Conservation (phyloP, 1,140 invertebrate genomes). For the Bombyx mandarina region DNA sequence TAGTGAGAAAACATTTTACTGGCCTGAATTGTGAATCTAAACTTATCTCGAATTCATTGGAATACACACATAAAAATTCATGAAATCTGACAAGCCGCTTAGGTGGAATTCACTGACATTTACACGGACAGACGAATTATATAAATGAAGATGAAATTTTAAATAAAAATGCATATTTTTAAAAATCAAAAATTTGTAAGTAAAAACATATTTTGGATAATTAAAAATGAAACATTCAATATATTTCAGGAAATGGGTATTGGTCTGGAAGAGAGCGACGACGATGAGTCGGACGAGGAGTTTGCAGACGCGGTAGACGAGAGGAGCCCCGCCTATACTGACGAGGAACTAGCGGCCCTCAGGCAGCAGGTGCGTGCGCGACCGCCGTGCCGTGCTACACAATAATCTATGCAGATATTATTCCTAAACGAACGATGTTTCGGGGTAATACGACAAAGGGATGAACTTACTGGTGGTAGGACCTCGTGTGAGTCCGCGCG, state of each 20-base stretch:
- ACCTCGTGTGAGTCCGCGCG: no score
- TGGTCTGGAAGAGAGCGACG: constrained; percentile 40
- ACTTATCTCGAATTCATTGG: neutral
- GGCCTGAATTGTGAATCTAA: neutral
- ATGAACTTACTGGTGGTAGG: no score
- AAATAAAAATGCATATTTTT: no score
- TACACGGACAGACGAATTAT: no score
- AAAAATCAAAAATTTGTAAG: no score
- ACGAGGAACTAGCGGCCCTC: constrained; percentile 68
- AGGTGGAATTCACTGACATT: no score
- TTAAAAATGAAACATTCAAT: neutral
- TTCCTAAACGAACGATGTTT: no score
- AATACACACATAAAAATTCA: no score
- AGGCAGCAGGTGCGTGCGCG: constrained; percentile 52
- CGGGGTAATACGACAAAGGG: no score
- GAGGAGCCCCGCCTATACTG: constrained; percentile 40
- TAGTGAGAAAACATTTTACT: no score
- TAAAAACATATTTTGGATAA: neutral
- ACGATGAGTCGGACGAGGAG: constrained; percentile 51
- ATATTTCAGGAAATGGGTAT: constrained; percentile 52
- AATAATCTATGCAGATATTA: neutral
- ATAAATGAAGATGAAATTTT: no score
- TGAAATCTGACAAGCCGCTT: no score
- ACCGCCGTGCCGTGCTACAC: neutral
- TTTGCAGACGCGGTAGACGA: constrained; percentile 39